Conservation (phyloP, 2,888 invertebrate genomes). For the Drosophila pegasa region DNA sequence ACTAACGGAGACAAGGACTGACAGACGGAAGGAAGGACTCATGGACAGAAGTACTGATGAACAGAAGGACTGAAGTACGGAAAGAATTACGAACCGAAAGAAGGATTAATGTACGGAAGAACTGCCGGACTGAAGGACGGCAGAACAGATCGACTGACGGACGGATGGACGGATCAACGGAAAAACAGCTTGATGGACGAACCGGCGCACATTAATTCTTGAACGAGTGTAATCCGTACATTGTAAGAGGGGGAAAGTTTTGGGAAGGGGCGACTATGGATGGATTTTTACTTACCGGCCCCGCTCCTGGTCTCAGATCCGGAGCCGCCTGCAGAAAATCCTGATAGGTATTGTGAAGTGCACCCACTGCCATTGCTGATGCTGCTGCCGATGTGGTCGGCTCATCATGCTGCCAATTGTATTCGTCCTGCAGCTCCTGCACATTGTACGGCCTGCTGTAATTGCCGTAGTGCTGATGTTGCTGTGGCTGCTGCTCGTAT, state of each 20-base stretch:
- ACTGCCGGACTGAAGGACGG: background rate
- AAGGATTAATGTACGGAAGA: no score
- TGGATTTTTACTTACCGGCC: background rate
- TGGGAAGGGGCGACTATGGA: no score
- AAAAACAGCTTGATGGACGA: background rate
- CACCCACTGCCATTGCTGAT: background rate
- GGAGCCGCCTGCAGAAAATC: conserved; percentile 11
- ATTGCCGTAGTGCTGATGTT: background rate
- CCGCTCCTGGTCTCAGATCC: conserved; percentile 1
- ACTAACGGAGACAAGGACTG: background rate
- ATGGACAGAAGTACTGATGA: background rate
- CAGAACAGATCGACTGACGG: background rate
- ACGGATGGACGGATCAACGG: background rate
- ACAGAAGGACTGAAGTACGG: background rate
- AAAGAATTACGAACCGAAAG: no score
- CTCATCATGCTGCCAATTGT: background rate
- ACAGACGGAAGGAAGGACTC: background rate
- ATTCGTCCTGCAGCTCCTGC: background rate
- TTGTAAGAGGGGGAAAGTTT: no score
- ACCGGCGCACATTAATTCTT: background rate
- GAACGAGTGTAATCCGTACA: background rate
- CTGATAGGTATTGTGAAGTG: background rate
- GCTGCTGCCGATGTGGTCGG: background rate
- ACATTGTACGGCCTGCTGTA: background rate
- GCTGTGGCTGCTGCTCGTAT: background rate